Base-by-base conservation (phyloP, 2,113 vertebrate species). In the Hylia prasina region DNA sequence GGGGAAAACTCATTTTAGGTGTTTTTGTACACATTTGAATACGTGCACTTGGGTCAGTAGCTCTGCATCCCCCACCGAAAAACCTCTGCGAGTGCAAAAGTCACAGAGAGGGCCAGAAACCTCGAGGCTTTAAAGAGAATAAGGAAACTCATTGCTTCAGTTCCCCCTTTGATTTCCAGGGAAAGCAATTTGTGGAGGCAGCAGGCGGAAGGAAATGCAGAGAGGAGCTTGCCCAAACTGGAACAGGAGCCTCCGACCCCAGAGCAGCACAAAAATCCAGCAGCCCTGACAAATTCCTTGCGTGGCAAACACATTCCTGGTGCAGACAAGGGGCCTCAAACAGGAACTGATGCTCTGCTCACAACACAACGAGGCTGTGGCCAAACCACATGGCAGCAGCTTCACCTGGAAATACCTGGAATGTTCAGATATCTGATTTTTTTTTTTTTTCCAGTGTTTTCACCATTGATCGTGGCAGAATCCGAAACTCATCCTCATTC, bases 11-110 rank as follows among this genome's bases (percentile, higher is more conserved):
- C 68, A 39, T 1, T 7, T 47, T 7, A 5, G 9, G 10, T 11
- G 37, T 7, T 7, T 35, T 18, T 19, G 15, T 17, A 4, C 19
- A 23, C 7, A 5, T 2, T 10, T 4, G 42, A 66, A 65, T 1
- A 10, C 9, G 8, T 1, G 6, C 6, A 3, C 9, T 7, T 0
- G 18, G 22, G 40, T 28, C 24, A 54, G 68, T 2, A 24, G 33
- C 30, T 86, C 25, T 65, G 24, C 37, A 11, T 45, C 39, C 60
- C 75, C 21, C 39, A 21, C 56, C 2, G 25, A 28, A 57, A 78
- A 61, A 15, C 9, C 60, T 51, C 4, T 23, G 27, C 39, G 23
- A 82, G 72, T 11, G 33, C 44, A 47, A 25, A 7, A 6, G 31
- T 28, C 66, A 37, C 53, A 40, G 68, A 37, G 28, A 81, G 14